phyloP scores from a whole-genome alignment of 2,113 vertebrate genomes.

The Leucopsar rothschildi region DNA sequence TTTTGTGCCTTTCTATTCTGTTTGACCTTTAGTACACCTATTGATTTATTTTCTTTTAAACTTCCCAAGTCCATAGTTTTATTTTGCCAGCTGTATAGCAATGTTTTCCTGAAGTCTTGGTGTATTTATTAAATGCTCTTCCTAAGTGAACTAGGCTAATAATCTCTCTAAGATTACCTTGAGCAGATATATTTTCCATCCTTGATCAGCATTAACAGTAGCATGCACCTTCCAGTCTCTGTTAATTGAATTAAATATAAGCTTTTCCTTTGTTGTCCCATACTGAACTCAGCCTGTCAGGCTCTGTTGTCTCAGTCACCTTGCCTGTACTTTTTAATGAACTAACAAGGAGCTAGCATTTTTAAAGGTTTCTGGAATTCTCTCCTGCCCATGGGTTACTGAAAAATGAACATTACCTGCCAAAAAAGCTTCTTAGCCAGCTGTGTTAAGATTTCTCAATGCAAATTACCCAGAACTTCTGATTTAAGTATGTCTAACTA shows the following conservation, averaged over 20 bases:
- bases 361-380: background rate
- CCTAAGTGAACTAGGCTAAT: background rate
- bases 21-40: constrained; percentile 14
- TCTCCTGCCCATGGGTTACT: background rate
- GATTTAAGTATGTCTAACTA: constrained; percentile 55
- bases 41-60: constrained; percentile 26
- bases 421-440: background rate
- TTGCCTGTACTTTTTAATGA: background rate
- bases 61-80: background rate
- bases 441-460: constrained; percentile 37
- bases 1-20: constrained; percentile 3
- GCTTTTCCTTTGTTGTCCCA: background rate
- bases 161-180: background rate
- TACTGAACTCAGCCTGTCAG: background rate
- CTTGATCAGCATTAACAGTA: background rate
- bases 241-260: background rate
- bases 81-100: background rate
- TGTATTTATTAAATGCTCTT: background rate
- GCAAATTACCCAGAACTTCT: constrained; percentile 65
- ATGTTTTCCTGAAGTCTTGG: background rate
- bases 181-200: background rate
- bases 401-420: constrained; percentile 12
- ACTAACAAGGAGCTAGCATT: background rate
- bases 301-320: background rate
- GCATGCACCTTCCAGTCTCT: background rate